phyloP scores from a whole-genome alignment of 2,888 invertebrate genomes.

The Oligia strigilis region DNA sequence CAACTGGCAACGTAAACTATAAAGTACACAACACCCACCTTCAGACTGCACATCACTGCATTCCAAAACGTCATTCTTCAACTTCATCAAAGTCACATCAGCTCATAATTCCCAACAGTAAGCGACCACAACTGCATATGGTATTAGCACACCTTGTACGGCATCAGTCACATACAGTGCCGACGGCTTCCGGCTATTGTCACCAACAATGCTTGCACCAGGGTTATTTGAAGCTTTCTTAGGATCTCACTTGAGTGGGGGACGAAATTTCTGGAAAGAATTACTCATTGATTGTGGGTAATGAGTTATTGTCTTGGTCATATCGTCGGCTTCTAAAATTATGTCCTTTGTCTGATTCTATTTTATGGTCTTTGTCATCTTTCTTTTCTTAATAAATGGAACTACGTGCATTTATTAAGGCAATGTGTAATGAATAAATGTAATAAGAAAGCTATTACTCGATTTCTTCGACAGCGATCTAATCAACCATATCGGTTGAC shows the following conservation, averaged over 20 bases:
- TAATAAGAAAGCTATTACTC: neutral
- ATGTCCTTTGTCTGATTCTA: neutral
- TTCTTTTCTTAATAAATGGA: neutral
- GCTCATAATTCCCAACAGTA: constrained; percentile 45
- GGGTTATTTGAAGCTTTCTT: constrained; percentile 53
- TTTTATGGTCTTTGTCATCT: neutral
- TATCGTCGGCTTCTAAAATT: neutral
- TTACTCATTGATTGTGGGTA: constrained; percentile 12
- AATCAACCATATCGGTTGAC: neutral
- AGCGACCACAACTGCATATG: constrained; percentile 45
- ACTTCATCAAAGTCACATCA: constrained; percentile 40
- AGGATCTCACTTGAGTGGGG: constrained; percentile 11
- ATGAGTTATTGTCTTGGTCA: constrained; percentile 2
- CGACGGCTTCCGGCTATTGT: constrained; percentile 68
- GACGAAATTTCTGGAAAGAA: constrained; percentile 26
- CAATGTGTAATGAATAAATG: neutral
- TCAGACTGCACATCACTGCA: constrained; percentile 8
- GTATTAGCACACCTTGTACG: constrained; percentile 56
- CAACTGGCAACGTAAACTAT: too few species aligned
- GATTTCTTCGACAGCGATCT: neutral
- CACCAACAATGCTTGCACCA: constrained; percentile 43
- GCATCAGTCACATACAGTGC: constrained; percentile 20
- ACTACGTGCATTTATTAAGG: neutral
- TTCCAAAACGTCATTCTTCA: constrained; percentile 25
- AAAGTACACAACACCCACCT: neutral